Percentiles rank a stretch among this genome's conserved stretches.
Conservation (phyloP, 2,113 vertebrate genomes). For the Dicerorhinus sumatrensis region DNA sequence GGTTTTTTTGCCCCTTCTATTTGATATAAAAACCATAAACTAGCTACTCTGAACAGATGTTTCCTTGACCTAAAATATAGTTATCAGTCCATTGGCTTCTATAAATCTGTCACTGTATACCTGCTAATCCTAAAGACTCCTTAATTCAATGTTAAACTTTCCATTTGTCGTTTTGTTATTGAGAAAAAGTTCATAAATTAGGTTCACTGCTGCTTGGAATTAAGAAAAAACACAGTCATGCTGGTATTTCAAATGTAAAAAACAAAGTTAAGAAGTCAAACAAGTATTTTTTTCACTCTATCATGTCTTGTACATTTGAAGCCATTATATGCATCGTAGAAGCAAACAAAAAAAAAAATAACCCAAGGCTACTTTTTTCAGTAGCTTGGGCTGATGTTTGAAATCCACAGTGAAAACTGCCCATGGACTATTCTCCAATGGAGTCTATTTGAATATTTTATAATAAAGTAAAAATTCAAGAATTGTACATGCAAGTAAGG, state of each 20-base stretch:
- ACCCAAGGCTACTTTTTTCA: not conserved
- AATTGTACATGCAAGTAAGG: not conserved
- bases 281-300: not conserved
- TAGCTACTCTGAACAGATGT: not conserved
- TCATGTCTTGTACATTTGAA: not conserved
- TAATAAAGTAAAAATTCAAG: conserved; percentile 30
- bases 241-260: not conserved
- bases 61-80: conserved; percentile 68
- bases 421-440: not conserved
- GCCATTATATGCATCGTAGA: not conserved
- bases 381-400: not conserved
- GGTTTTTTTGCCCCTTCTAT: conserved; percentile 34
- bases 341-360: conserved; percentile 1
- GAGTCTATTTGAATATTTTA: not conserved
- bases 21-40: conserved; percentile 59
- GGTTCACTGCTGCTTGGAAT: not conserved
- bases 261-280: conserved; percentile 43
- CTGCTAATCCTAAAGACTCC: conserved; percentile 53
- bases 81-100: not conserved
- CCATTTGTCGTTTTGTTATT: conserved; percentile 16
- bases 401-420: not conserved
- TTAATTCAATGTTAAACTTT: conserved; percentile 50
- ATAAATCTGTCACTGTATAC: conserved; percentile 57
- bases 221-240: conserved; percentile 27
- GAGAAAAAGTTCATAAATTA: conserved; percentile 56